Conservation (phyloP, 2,888 invertebrate species). For the Drosophila picticornis region DNA sequence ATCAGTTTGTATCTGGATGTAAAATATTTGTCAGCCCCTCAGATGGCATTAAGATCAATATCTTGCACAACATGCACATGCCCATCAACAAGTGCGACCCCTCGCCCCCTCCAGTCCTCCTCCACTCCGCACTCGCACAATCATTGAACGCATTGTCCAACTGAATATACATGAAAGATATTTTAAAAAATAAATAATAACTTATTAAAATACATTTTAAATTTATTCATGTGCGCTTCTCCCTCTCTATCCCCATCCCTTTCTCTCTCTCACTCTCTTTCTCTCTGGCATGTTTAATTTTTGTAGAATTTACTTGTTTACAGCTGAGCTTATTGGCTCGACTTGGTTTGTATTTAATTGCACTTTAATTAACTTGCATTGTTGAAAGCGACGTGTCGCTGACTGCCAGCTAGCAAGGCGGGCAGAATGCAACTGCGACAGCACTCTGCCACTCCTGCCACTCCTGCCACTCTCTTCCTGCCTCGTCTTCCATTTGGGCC, state of each 20-base stretch:
- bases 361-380: constrained; percentile 78
- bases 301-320: constrained; percentile 29
- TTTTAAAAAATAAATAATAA: neutral
- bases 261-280: neutral
- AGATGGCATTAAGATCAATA: constrained; percentile 31
- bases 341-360: constrained; percentile 65
- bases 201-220: neutral
- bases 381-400: constrained; percentile 67
- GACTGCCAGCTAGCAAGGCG: constrained; percentile 20
- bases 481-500: neutral
- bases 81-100: neutral
- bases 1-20: neutral
- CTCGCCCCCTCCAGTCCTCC: too few species aligned
- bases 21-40: neutral
- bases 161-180: constrained; percentile 1
- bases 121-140: neutral
- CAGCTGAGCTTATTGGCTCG: constrained; percentile 35
- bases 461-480: neutral
- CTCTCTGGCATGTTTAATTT: constrained; percentile 1
- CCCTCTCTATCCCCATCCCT: too few species aligned
- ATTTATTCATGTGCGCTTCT: neutral
- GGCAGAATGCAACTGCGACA: constrained; percentile 26
- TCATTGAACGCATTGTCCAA: constrained; percentile 24
- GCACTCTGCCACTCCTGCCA: constrained; percentile 15
- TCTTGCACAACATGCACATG: constrained; percentile 10